phyloP scores from a whole-genome alignment of 2,797 vertebrate species.

The Sebastes steindachneri region DNA sequence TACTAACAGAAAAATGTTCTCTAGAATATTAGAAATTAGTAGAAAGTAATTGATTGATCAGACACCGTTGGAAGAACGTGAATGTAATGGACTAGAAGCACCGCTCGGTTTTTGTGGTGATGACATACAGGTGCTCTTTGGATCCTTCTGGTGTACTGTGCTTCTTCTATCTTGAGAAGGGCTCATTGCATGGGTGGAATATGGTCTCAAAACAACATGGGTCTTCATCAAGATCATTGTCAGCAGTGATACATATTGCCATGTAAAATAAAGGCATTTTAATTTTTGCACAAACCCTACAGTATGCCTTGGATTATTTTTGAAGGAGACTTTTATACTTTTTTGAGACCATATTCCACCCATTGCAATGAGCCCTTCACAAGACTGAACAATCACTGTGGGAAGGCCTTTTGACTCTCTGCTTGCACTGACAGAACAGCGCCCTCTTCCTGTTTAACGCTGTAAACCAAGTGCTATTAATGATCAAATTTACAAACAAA shows the following conservation, averaged over 20 bases:
- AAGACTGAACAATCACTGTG: background rate
- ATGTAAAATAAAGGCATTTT: background rate
- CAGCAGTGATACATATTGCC: background rate
- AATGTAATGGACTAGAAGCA: background rate
- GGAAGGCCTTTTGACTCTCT: background rate
- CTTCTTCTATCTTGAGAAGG: no score
- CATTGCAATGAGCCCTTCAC: background rate
- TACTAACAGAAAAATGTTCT: background rate
- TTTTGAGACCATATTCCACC: no score
- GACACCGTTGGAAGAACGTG: background rate
- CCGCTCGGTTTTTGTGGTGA: no score
- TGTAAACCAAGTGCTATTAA: background rate
- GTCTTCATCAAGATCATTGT: background rate
- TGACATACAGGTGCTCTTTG: accelerated
- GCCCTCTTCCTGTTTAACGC: background rate
- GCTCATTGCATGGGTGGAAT: no score
- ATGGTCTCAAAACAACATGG: no score
- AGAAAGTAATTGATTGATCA: slow-evolving; percentile 7
- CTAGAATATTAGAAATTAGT: slow-evolving; percentile 9
- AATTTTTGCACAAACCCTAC: background rate
- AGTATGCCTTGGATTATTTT: background rate
- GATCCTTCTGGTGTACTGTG: no score
- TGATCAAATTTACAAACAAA: background rate
- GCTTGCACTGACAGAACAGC: background rate
- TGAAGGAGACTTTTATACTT: background rate